phyloP scores from a whole-genome alignment of 2,888 invertebrate species.

The Shargacucullia verbasci region DNA sequence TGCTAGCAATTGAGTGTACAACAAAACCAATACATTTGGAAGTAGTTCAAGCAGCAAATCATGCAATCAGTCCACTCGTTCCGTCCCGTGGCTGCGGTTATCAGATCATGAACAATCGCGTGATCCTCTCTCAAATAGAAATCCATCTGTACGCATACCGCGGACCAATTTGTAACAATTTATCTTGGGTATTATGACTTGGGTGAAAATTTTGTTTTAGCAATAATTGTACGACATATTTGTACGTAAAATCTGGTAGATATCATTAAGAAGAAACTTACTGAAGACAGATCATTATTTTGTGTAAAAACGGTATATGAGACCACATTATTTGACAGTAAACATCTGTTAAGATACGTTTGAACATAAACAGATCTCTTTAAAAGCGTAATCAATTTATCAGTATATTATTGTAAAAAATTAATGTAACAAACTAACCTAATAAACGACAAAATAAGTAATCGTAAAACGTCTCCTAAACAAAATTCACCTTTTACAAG shows the following conservation, averaged over 20 bases:
- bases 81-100: slow-evolving; percentile 58
- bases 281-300: background rate
- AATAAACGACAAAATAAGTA: too few species aligned
- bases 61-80: slow-evolving; percentile 58
- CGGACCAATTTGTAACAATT: slow-evolving; percentile 42
- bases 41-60: slow-evolving; percentile 48
- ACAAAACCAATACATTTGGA: slow-evolving; percentile 35
- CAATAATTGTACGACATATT: slow-evolving; percentile 1
- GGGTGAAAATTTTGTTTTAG: slow-evolving; percentile 25
- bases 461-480: too few species aligned
- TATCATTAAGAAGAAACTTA: background rate
- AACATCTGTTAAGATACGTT: too few species aligned
- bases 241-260: background rate
- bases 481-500: too few species aligned
- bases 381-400: too few species aligned
- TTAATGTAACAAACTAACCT: too few species aligned
- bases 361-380: too few species aligned
- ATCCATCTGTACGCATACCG: slow-evolving; percentile 59
- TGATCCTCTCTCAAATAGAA: slow-evolving; percentile 66
- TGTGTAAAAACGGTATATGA: too few species aligned
- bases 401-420: too few species aligned
- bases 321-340: too few species aligned
- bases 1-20: slow-evolving; percentile 7
- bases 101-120: slow-evolving; percentile 75
- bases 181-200: slow-evolving; percentile 34